Evolutionary conservation across 2,797 vertebrate genomes (phyloP).

Genomic region (Sebastes melanostomus): DNA sequence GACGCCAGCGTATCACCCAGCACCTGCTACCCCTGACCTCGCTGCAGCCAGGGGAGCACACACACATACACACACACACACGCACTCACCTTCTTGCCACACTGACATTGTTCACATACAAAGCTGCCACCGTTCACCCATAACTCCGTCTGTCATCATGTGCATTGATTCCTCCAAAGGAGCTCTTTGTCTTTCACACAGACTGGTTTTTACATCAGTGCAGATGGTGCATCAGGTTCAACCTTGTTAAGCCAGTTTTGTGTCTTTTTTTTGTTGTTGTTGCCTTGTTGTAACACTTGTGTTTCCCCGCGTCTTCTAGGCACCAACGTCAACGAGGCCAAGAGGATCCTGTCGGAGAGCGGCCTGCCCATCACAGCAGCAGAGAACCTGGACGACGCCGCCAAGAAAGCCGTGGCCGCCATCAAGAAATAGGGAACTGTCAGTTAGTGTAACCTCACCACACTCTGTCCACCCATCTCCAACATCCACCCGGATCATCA

Average conservation of each 20-base stretch:
- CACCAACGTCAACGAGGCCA: slow-evolving; percentile 95
- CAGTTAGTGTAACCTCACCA: neutral
- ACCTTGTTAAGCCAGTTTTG: slow-evolving; percentile 24
- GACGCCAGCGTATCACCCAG: slow-evolving; percentile 49
- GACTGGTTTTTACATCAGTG: slow-evolving; percentile 29
- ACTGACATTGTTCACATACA: slow-evolving; percentile 34
- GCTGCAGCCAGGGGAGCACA: slow-evolving; percentile 19
- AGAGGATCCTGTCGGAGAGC: slow-evolving; percentile 90
- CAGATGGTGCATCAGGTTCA: slow-evolving; percentile 49
- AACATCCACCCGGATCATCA: neutral
- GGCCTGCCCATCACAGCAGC: slow-evolving; percentile 93
- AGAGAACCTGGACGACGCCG: slow-evolving; percentile 93
- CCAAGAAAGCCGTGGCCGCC: slow-evolving; percentile 92
- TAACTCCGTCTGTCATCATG: slow-evolving; percentile 60
- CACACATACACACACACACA: slow-evolving; percentile 6
- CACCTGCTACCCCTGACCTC: slow-evolving; percentile 72
- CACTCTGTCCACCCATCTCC: neutral
- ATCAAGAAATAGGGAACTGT: slow-evolving; percentile 84
- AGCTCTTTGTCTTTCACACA: slow-evolving; percentile 49
- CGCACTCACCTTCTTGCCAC: slow-evolving; percentile 31
- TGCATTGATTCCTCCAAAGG: slow-evolving; percentile 47
- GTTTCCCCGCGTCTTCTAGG: slow-evolving; percentile 75
- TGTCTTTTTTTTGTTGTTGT: neutral
- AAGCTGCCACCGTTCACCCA: slow-evolving; percentile 49
- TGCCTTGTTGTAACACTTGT: neutral